Evolutionary conservation across 1,140 invertebrate species (phyloP), one percentile per base, ranked within the genome.

Genomic region (Neelides sp.): DNA sequence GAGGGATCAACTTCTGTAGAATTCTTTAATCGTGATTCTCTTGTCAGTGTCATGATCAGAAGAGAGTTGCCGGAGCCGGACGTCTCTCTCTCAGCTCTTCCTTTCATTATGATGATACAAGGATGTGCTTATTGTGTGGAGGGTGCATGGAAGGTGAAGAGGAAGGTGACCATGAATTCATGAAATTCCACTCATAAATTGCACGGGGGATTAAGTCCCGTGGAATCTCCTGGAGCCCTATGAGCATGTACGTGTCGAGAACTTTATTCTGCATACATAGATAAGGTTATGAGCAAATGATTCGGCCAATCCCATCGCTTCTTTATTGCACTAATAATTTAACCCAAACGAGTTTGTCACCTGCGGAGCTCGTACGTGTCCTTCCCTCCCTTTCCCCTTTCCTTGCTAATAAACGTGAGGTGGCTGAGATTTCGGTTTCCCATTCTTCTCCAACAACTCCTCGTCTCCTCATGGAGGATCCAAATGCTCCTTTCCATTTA

Each of bases 311-410:
- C 7, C 7, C 28, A 37, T 48, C 47, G 19, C 22, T 28, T 39
- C 34, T 48, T 48, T 48, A 48, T 48, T 48, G 35, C 47, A 24
- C n/a, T 30, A 48, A 48, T 48, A 48, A 48, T 24, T 48, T 48
- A 39, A 37, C 36, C 36, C 35, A 48, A 48, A 48, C 47, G 47
- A 48, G 47, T 48, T 48, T 48, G 47, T 48, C 47, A 48, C 47
- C 47, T 48, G 47, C 47, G 23, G 47, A 37, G 47, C n/a, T n/a
- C n/a, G n/a, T n/a, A n/a, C n/a, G n/a, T n/a, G n/a, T n/a, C n/a
- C n/a, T n/a, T n/a, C n/a, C n/a, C n/a, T n/a, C n/a, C n/a, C n/a
- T n/a, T n/a, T n/a, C n/a, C n/a, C n/a, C n/a, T n/a, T n/a, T n/a
- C n/a, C n/a, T n/a, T n/a, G n/a, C n/a, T n/a, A n/a, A n/a, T n/a